phyloP scores from a whole-genome alignment of 2,797 vertebrate genomes.

The Coilia nasus region DNA sequence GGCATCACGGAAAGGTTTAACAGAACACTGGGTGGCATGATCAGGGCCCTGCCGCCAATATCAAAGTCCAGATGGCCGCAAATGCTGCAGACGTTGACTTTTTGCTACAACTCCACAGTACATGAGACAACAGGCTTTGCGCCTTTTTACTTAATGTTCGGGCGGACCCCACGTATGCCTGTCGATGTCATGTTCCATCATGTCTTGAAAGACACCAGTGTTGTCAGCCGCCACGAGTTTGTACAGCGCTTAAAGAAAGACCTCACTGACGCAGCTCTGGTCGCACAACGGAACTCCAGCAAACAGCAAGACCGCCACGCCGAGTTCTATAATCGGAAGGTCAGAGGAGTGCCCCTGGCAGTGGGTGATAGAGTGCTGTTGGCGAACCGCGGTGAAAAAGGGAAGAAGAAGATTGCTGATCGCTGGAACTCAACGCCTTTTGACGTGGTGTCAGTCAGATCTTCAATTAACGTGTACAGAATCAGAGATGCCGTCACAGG shows the following conservation, averaged over 20 bases:
- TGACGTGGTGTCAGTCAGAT: constrained; percentile 31
- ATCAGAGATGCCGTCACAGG: constrained; percentile 23
- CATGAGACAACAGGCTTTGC: constrained; percentile 24
- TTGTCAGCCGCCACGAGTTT: constrained; percentile 22
- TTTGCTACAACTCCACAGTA: constrained; percentile 26
- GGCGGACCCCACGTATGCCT: constrained; percentile 1
- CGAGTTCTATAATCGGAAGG: constrained; percentile 34
- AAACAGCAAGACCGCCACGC: constrained; percentile 14
- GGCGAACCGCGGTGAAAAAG: constrained; percentile 32
- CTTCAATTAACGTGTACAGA: constrained; percentile 30
- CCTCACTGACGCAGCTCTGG: constrained; percentile 15
- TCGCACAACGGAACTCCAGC: constrained; percentile 23
- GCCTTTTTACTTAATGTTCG: constrained; percentile 31
- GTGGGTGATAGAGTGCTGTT: constrained; percentile 34
- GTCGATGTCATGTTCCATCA: constrained; percentile 32
- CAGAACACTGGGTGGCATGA: constrained; percentile 29
- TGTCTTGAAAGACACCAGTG: not conserved
- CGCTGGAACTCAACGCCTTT: constrained; percentile 35
- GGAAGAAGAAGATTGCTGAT: constrained; percentile 42
- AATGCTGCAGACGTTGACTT: constrained; percentile 25
- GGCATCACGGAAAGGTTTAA: constrained; percentile 22
- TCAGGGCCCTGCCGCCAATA: constrained; percentile 26
- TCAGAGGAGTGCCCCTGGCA: constrained; percentile 22
- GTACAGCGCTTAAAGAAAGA: not conserved
- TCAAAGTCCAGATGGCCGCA: constrained; percentile 26